Evolutionary conservation across 2,113 vertebrate species (phyloP).

Genomic region (Oryzias woworae): DNA sequence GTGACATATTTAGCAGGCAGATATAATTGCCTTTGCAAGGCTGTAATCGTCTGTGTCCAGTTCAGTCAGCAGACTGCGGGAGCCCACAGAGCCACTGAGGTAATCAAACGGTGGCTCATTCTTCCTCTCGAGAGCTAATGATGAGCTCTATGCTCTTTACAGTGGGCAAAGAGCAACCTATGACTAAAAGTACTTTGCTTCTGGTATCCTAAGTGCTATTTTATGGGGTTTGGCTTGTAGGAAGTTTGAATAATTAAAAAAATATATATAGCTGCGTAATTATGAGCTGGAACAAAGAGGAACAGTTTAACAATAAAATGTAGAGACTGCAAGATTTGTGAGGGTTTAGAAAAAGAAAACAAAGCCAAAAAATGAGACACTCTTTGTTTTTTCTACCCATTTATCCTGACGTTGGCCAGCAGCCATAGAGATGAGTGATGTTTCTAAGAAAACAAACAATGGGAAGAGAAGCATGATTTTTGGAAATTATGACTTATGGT

Average conservation of each 20-base stretch:
- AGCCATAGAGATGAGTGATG: conserved; percentile 59
- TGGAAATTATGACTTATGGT: conserved; percentile 60
- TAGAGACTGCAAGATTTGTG: conserved; percentile 28
- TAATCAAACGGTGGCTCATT: conserved; percentile 63
- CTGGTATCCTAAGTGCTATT: conserved; percentile 17
- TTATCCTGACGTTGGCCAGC: conserved; percentile 49
- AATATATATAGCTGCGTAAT: conserved; percentile 15
- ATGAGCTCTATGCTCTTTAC: conserved; percentile 59
- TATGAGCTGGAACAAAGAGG: conserved; percentile 6
- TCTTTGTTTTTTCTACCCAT: conserved; percentile 59
- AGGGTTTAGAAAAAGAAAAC: conserved; percentile 34
- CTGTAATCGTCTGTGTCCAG: conserved; percentile 64
- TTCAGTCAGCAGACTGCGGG: conserved; percentile 55
- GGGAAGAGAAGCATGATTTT: conserved; percentile 54
- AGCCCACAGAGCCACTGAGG: conserved; percentile 55
- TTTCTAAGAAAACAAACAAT: conserved; percentile 59
- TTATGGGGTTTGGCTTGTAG: conserved; percentile 19
- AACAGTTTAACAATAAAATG: conserved; percentile 5
- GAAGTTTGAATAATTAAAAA: conserved; percentile 10
- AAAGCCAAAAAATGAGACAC: conserved; percentile 41
- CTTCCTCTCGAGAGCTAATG: conserved; percentile 61
- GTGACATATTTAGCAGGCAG: conserved; percentile 74
- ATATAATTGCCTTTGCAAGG: conserved; percentile 69
- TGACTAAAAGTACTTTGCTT: conserved; percentile 33
- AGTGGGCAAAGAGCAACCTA: conserved; percentile 37